A percentile compares a stretch with the other conserved stretches of the same genome.
Conservation (phyloP, 2,888 invertebrate species). For the Bembecia ichneumoniformis region DNA sequence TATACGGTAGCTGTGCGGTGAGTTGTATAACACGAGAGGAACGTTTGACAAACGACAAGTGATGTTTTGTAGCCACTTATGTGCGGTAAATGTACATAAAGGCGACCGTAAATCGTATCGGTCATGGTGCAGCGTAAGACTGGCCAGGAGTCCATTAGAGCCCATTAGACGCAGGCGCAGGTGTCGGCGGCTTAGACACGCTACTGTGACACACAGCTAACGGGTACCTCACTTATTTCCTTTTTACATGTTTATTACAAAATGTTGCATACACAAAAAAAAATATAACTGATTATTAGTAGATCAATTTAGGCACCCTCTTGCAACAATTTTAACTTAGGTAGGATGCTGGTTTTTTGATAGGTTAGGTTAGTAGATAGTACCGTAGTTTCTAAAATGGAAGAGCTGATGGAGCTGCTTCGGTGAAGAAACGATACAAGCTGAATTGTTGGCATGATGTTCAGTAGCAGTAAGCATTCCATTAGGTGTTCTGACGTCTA, state of each 20-base stretch:
- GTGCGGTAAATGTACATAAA: conserved; percentile 9
- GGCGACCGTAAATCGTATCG: conserved; percentile 34
- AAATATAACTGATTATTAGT: too few species aligned
- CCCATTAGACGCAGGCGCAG: conserved; percentile 49
- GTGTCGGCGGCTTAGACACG: conserved; percentile 52
- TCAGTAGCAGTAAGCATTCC: too few species aligned
- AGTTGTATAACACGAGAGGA: background rate
- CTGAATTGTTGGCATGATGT: too few species aligned
- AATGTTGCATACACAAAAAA: background rate
- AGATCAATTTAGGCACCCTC: too few species aligned
- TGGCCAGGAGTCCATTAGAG: conserved; percentile 36
- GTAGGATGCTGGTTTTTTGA: too few species aligned
- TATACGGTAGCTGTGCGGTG: too few species aligned
- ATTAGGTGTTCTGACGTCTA: too few species aligned
- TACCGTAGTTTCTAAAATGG: too few species aligned
- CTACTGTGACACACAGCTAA: conserved; percentile 42
- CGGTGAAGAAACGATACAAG: too few species aligned
- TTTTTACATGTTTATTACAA: background rate
- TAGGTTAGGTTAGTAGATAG: too few species aligned
- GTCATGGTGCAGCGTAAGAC: conserved; percentile 36
- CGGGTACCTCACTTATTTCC: background rate
- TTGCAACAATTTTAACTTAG: too few species aligned
- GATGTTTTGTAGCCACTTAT: conserved; percentile 5
- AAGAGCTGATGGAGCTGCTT: too few species aligned
- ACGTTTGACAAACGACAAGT: conserved; percentile 13